Base-by-base conservation (phyloP, 2,797 vertebrate genomes). In the Chaetophractus vellerosus region DNA sequence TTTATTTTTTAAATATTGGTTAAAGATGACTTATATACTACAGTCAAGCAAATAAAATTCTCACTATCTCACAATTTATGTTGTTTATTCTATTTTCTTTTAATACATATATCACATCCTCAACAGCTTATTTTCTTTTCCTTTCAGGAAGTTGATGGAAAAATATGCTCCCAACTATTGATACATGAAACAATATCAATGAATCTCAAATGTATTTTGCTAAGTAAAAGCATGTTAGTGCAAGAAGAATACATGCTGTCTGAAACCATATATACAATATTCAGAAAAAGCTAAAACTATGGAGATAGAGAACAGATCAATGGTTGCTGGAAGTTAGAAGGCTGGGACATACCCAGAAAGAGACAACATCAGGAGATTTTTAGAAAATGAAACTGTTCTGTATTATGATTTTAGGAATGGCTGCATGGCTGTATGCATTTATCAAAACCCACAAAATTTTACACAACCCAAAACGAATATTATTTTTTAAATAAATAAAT, bases 31-130 rank as follows among this genome's bases (percentile, higher is more conserved):
- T 69, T 84, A 55, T 61, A 23, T 61, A 28, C 21, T n/a, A 52
- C 1, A 92, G 31, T 11, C 84, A 93, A 92, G n/a, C 21, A 88
- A 88, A 93, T 8, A 75, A 24, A 50, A 84, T 16, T 45, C n/a
- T 83, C 28, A 68, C 7, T 9, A 78, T 21, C 76, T 96, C 24
- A 91, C n/a, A 57, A 93, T 14, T 69, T 88, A 75, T 33, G 14
- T 69, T 80, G 21, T 41, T 59, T 8, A 4, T 59, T 66, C 4
- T 15, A 81, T 84, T 90, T 94, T 93, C 28, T 83, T 86, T 88
- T 92, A 33, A 83, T 71, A 93, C 83, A 81, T 85, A 78, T 36
- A 78, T 12, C 57, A 92, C 59, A 89, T 85, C 94, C 16, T 12
- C 18, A 75, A 93, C 8, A 88, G 26, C 7, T 85, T 55, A 63